Evolutionary conservation across 2,113 vertebrate species (phyloP).

Genomic region (Saguinus midas): DNA sequence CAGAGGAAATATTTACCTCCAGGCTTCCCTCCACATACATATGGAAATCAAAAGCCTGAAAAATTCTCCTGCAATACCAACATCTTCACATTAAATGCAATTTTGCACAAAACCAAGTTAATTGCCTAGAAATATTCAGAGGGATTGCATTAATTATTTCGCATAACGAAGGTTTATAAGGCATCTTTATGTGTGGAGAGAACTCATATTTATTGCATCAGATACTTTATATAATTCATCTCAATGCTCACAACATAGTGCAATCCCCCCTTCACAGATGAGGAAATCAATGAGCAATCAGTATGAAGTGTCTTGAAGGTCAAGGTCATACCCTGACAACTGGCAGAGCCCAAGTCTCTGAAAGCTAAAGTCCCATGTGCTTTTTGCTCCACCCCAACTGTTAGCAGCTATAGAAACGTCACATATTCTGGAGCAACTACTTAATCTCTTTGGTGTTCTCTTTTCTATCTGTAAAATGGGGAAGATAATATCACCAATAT

Average conservation of each 20-base stretch:
- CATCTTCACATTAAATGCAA: neutral
- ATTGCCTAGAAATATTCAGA: conserved; percentile 10
- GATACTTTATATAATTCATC: neutral
- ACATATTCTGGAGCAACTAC: neutral
- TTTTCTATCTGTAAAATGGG: conserved; percentile 1
- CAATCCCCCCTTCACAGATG: neutral
- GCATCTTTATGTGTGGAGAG: neutral
- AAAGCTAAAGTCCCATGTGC: neutral
- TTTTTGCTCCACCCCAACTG: neutral
- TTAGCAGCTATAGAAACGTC: neutral
- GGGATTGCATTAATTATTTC: neutral
- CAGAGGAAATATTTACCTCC: conserved; percentile 10
- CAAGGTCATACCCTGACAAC: neutral
- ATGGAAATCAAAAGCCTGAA: neutral
- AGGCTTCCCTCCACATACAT: neutral
- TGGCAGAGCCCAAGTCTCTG: neutral
- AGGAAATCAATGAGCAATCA: neutral
- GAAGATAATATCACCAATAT: neutral
- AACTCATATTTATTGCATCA: neutral
- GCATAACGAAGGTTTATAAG: neutral
- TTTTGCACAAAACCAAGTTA: conserved; percentile 49
- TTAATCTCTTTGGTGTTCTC: neutral
- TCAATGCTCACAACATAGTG: neutral
- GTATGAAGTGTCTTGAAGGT: neutral
- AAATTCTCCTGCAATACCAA: neutral